phyloP scores from a whole-genome alignment of 2,113 vertebrate species.

The Gadus macrocephalus region DNA sequence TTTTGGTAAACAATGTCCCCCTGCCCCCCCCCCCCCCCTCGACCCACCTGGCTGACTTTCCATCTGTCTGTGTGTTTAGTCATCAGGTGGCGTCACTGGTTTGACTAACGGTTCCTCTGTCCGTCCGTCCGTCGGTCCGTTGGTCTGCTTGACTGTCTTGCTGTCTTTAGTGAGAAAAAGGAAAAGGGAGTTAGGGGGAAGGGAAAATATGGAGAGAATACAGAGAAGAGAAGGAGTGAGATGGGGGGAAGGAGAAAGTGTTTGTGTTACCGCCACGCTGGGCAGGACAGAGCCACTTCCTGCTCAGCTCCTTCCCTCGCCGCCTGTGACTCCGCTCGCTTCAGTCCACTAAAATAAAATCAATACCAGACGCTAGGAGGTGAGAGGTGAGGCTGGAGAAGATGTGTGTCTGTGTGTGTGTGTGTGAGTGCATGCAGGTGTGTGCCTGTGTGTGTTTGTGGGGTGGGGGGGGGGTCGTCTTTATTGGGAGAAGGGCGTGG shows the following conservation, averaged over 20 bases:
- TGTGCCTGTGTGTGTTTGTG: no score
- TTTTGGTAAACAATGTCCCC: no score
- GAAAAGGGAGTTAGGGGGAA: no score
- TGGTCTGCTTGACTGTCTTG: background rate
- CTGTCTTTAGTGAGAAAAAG: no score
- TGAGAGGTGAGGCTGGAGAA: no score
- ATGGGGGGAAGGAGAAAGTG: background rate
- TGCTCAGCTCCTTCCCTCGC: constrained; percentile 55
- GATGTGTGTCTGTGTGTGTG: no score
- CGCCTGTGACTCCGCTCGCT: constrained; percentile 33
- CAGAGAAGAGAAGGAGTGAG: background rate
- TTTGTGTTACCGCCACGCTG: constrained; percentile 29
- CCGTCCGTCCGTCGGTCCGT: background rate
- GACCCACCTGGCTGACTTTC: no score
- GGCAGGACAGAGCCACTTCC: constrained; percentile 54
- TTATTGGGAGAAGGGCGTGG: no score
- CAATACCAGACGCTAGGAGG: background rate
- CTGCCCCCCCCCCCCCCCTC: no score
- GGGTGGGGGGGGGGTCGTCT: no score
- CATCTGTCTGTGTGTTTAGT: background rate
- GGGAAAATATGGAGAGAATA: background rate
- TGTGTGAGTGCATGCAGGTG: no score
- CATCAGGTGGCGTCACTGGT: background rate
- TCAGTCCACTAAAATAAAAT: constrained; percentile 53
- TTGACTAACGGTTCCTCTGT: background rate